Percentiles rank a stretch among this genome's conserved stretches.
Evolutionary conservation across 2,888 invertebrate genomes (phyloP).

Genomic region (Diloba caeruleocephala): DNA sequence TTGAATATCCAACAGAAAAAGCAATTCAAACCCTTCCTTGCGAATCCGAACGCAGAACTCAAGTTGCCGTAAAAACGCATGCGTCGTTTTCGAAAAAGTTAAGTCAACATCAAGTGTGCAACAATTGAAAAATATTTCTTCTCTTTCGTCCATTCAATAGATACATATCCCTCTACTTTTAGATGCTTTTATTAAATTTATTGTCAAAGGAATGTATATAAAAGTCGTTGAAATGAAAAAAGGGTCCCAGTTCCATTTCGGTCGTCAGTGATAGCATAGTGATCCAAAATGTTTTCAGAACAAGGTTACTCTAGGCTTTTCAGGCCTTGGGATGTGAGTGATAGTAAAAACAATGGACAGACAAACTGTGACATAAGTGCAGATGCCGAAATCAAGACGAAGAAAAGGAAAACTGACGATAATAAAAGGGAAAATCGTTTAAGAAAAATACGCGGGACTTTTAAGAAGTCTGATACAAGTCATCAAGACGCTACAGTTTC

Average conservation of each 20-base stretch:
- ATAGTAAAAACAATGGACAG: constrained; percentile 61
- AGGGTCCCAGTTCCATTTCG: constrained; percentile 80
- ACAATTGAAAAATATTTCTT: constrained; percentile 89
- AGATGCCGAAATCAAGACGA: constrained; percentile 58
- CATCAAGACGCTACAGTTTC: constrained; percentile 89
- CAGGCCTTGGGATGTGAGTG: constrained; percentile 90
- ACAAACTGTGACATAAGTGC: constrained; percentile 48
- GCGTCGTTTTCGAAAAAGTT: constrained; percentile 52
- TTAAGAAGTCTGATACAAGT: constrained; percentile 72
- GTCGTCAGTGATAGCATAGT: constrained; percentile 73
- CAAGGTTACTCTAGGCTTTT: constrained; percentile 88
- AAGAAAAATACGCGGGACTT: constrained; percentile 82
- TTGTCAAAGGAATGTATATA: constrained; percentile 88
- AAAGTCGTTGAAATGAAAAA: constrained; percentile 85
- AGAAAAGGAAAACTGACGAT: constrained; percentile 69
- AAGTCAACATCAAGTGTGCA: constrained; percentile 77
- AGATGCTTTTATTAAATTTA: constrained; percentile 87
- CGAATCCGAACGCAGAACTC: constrained; percentile 40
- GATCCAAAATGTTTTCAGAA: constrained; percentile 76
- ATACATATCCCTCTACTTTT: constrained; percentile 81
- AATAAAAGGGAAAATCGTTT: constrained; percentile 78
- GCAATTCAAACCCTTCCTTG: constrained; percentile 49
- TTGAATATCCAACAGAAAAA: constrained; percentile 45
- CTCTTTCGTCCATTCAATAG: constrained; percentile 86
- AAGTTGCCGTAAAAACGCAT: constrained; percentile 35